phyloP scores from a whole-genome alignment of 2,113 vertebrate genomes.

The Zosterops pallidus region DNA sequence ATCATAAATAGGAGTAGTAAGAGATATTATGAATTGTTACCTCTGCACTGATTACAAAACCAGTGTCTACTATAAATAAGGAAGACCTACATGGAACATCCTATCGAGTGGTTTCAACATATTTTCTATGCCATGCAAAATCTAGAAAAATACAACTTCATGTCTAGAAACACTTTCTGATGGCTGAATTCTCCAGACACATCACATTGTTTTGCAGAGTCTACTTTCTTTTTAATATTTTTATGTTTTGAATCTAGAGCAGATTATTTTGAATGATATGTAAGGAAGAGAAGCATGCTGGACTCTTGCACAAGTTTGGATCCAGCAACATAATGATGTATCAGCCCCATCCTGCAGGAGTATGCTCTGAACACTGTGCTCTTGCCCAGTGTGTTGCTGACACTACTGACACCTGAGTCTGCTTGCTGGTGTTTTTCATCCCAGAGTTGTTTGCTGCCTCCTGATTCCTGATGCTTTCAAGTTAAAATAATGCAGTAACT shows the following conservation, averaged over 20 bases:
- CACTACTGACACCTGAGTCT: neutral
- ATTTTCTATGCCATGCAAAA: neutral
- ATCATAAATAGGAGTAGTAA: neutral
- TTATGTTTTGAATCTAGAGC: neutral
- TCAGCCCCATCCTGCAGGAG: neutral
- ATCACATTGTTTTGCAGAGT: neutral
- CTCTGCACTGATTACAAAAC: neutral
- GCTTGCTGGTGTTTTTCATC: neutral
- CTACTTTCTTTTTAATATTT: neutral
- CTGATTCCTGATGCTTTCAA: neutral
- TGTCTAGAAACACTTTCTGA: neutral
- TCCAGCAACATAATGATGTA: neutral
- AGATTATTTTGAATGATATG: neutral
- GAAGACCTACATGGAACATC: neutral
- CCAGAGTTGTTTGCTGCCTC: neutral
- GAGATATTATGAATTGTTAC: neutral
- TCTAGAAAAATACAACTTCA: neutral
- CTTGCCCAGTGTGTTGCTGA: neutral
- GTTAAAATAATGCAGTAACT: neutral
- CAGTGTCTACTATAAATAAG: neutral
- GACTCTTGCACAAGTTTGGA: neutral
- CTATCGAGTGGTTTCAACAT: neutral
- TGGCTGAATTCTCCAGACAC: neutral
- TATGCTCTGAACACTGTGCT: rapidly evolving
- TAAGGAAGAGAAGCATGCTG: neutral